Evolutionary conservation across 2,113 vertebrate species (phyloP).

Genomic region (Ptychochromis oligacanthus): DNA sequence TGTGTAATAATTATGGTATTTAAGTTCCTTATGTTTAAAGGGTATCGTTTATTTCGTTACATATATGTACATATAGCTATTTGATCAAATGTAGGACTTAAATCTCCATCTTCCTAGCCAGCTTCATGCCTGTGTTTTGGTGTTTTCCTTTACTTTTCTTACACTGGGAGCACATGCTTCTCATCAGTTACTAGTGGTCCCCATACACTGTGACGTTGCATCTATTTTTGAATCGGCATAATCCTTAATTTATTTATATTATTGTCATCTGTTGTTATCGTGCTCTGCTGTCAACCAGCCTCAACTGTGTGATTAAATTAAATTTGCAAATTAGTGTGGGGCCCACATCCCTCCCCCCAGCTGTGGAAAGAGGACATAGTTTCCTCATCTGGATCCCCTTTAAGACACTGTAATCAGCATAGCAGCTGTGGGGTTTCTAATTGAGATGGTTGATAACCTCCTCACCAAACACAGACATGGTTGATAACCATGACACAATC

Average conservation of each 20-base stretch:
- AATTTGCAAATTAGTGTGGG: conserved; percentile 62
- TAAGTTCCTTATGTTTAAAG: not conserved
- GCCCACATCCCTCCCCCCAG: conserved; percentile 34
- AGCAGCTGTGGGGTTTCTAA: conserved; percentile 70
- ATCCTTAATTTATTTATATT: conserved; percentile 63
- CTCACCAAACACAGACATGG: conserved; percentile 63
- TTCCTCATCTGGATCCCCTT: conserved; percentile 75
- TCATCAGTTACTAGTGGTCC: conserved; percentile 26
- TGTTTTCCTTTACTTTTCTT: not conserved
- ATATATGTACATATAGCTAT: not conserved
- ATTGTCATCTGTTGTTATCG: conserved; percentile 58
- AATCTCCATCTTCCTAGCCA: not conserved
- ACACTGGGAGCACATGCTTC: conserved; percentile 34
- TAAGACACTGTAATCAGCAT: conserved; percentile 66
- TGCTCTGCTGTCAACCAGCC: conserved; percentile 58
- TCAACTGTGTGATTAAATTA: conserved; percentile 59
- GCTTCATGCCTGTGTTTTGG: not conserved
- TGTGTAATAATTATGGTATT: not conserved
- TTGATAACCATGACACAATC: conserved; percentile 69
- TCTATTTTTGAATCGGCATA: conserved; percentile 54
- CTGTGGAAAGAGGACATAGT: conserved; percentile 55
- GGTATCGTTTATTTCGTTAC: not conserved
- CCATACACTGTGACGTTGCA: conserved; percentile 5
- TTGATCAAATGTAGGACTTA: not conserved
- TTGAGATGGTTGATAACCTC: conserved; percentile 77